These are phyloP conservation scores for Apoderus coryli DNA, from an alignment of 2,888 invertebrate species.

Conservation along the genomic window DNA sequence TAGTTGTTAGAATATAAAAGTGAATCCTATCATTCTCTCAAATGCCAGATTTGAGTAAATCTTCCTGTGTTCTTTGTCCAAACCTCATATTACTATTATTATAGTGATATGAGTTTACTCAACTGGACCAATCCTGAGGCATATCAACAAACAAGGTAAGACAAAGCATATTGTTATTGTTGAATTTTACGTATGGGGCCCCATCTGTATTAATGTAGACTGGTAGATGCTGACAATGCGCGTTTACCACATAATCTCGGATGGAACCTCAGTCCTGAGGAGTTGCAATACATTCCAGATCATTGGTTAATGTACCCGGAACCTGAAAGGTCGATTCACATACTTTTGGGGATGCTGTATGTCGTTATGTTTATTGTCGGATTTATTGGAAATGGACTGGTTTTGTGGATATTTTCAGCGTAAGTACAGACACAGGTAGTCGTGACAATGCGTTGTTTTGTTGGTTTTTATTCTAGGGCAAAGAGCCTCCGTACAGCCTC, in stretches of 20 bases:
- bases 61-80: no score
- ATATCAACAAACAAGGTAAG: constrained; percentile 21
- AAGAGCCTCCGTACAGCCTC: constrained; percentile 64
- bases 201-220: no score
- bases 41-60: constrained; percentile 14
- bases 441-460: not conserved
- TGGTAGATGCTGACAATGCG: constrained; percentile 10
- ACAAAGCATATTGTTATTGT: no score
- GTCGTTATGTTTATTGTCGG: constrained; percentile 53
- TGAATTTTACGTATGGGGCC: no score
- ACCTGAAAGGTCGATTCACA: constrained; percentile 69
- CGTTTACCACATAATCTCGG: constrained; percentile 37
- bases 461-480: constrained; percentile 40
- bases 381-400: constrained; percentile 67
- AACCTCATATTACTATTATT: no score
- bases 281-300: constrained; percentile 60
- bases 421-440: constrained; percentile 31
- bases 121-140: constrained; percentile 22
- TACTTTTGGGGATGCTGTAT: constrained; percentile 63
- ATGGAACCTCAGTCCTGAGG: constrained; percentile 64
- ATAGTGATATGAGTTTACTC: constrained; percentile 22
- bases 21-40: no score
- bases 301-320: constrained; percentile 72
- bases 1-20: no score
- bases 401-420: constrained; percentile 72